Evolutionary conservation across 2,888 invertebrate species (phyloP).

Genomic region (Yponomeuta plumbellus): DNA sequence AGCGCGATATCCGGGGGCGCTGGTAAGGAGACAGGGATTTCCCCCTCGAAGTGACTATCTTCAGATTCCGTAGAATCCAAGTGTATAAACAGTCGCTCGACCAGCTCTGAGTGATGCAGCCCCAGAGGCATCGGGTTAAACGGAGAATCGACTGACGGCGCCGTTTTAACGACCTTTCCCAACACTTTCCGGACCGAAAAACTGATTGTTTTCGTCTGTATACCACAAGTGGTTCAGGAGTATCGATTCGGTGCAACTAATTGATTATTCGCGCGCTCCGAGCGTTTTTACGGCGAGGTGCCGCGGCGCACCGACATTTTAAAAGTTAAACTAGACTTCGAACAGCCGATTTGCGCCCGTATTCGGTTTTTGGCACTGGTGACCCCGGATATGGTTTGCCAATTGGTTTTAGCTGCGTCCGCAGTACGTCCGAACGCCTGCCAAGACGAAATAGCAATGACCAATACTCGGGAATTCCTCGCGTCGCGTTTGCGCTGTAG

Average conservation of each 20-base stretch:
- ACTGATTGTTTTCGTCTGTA: not conserved
- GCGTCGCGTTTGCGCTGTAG: conserved; percentile 19
- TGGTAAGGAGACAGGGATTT: conserved; percentile 45
- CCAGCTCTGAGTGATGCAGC: conserved; percentile 49
- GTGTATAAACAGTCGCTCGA: conserved; percentile 35
- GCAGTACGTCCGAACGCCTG: conserved; percentile 23
- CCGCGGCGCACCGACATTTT: conserved; percentile 7
- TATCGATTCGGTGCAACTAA: not conserved
- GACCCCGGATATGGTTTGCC: conserved; percentile 6
- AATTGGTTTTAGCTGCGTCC: conserved; percentile 18
- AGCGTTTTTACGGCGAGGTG: conserved; percentile 18
- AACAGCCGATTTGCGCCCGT: conserved; percentile 6
- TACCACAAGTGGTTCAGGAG: not conserved
- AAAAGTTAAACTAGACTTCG: not conserved
- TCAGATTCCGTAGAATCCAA: conserved; percentile 65
- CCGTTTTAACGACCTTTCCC: conserved; percentile 52
- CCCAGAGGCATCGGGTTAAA: conserved; percentile 59
- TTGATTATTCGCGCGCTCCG: not conserved
- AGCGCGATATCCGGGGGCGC: conserved; percentile 51
- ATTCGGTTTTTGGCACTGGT: conserved; percentile 22
- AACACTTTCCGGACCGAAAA: conserved; percentile 25
- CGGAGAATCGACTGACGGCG: conserved; percentile 36
- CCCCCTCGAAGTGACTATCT: conserved; percentile 48
- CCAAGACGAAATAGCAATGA: conserved; percentile 23
- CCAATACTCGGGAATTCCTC: conserved; percentile 10